Percentiles rank a stretch among this genome's conserved stretches.
Evolutionary conservation across 2,113 vertebrate species (phyloP).

Genomic region (Calyptommatus sinebrachiatus): DNA sequence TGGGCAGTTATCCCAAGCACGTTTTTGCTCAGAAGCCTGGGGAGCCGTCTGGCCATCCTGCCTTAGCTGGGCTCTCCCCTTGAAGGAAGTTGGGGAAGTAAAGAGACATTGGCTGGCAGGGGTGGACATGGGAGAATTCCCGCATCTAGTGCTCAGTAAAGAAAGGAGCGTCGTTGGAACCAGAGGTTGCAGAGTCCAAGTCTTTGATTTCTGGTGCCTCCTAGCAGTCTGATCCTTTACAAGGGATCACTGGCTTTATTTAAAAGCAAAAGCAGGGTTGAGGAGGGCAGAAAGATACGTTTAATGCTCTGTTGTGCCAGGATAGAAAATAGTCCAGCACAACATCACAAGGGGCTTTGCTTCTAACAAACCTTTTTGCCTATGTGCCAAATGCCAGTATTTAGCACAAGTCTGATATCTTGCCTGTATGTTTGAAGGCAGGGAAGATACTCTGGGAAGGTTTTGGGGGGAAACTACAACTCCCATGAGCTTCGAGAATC

Average conservation of each 20-base stretch:
- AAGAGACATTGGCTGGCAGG: constrained; percentile 57
- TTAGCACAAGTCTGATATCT: neutral
- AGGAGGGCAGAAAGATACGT: too few species aligned
- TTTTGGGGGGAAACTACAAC: too few species aligned
- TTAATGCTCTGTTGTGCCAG: neutral
- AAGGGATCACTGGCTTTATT: neutral
- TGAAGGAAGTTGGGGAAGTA: constrained; percentile 66
- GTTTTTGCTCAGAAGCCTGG: constrained; percentile 21
- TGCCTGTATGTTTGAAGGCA: neutral
- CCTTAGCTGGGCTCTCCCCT: constrained; percentile 27
- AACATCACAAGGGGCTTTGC: neutral
- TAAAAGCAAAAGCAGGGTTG: neutral
- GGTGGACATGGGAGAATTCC: constrained; percentile 58
- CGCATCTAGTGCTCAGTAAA: neutral
- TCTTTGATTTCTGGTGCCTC: neutral
- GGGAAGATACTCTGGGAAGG: too few species aligned
- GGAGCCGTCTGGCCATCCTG: accelerated
- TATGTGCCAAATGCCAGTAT: too few species aligned
- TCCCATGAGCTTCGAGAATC: too few species aligned
- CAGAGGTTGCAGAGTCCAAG: neutral
- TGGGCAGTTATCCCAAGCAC: constrained; percentile 41
- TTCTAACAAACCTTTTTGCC: neutral
- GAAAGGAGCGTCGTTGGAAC: neutral
- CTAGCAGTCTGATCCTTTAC: neutral
- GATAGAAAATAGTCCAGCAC: too few species aligned